Evolutionary conservation across 2,888 invertebrate genomes (phyloP).

Genomic region (Pseudococcus longispinus): DNA sequence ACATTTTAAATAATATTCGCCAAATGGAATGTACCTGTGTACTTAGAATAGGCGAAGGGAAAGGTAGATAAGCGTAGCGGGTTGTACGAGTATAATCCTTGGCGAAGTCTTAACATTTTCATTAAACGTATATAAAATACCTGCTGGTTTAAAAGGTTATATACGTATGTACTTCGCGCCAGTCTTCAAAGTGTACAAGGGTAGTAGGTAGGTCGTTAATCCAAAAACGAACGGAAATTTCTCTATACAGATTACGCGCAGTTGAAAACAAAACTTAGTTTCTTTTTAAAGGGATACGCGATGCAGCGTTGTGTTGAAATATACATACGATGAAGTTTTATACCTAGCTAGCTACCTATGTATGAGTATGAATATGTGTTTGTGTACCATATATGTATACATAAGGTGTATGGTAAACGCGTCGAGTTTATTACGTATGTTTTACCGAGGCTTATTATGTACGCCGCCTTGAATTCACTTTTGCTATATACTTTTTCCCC

Average conservation of each 20-base stretch:
- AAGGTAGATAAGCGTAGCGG: neutral
- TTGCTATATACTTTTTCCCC: neutral
- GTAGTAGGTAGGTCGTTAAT: neutral
- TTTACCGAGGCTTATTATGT: conserved; percentile 1
- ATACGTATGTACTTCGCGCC: neutral
- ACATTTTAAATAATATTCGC: neutral
- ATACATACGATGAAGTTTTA: neutral
- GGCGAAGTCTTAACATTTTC: conserved; percentile 11
- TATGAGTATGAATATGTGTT: too few relatives aligned
- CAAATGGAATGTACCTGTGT: neutral
- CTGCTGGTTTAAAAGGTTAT: neutral
- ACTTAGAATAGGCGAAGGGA: neutral
- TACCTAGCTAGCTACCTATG: neutral
- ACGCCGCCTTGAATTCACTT: conserved; percentile 11
- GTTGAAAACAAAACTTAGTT: conserved; percentile 3
- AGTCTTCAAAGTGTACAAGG: neutral
- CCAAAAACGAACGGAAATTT: conserved; percentile 9
- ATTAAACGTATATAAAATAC: neutral
- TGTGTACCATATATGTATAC: neutral
- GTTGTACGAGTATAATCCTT: neutral
- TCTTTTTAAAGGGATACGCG: neutral
- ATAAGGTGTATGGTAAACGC: neutral
- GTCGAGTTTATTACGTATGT: neutral
- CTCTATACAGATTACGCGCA: neutral
- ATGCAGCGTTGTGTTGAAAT: neutral